Conservation (phyloP, 1,140 invertebrate genomes). For the Kradibia gibbosae region DNA sequence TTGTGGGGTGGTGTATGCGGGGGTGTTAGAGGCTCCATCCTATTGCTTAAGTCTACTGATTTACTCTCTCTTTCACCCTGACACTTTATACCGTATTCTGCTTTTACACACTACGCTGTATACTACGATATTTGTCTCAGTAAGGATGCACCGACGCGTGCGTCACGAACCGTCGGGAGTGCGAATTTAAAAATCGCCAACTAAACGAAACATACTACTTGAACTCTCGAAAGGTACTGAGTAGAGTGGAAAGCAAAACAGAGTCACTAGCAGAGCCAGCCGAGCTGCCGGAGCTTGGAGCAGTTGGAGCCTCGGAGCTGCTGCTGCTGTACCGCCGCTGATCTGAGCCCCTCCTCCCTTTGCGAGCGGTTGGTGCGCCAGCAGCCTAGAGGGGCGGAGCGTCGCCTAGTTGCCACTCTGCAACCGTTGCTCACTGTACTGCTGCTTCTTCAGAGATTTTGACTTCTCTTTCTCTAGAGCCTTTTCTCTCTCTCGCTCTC, state of each 20-base stretch:
- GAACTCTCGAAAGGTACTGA: conserved; percentile 31
- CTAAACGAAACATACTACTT: not conserved
- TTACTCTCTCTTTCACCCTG: no score
- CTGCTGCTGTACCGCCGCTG: conserved; percentile 8
- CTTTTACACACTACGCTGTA: no score
- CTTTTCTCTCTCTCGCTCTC: not conserved
- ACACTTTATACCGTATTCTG: no score
- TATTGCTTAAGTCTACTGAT: not conserved
- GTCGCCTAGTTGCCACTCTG: conserved; percentile 22
- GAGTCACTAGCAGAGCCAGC: no score
- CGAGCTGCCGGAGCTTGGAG: conserved; percentile 17
- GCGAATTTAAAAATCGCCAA: not conserved
- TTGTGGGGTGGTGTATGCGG: conserved; percentile 76
- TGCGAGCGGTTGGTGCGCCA: conserved; percentile 24
- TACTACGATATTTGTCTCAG: not conserved
- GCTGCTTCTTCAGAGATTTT: conserved; percentile 1
- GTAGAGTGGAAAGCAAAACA: not conserved
- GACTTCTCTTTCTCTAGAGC: not conserved
- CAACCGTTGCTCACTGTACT: not conserved
- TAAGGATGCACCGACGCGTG: not conserved
- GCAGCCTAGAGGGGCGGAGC: conserved; percentile 27
- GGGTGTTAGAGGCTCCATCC: conserved; percentile 76
- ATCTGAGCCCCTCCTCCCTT: conserved; percentile 23
- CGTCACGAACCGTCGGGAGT: not conserved
- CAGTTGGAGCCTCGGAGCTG: not conserved